Evolutionary conservation across 1,140 invertebrate species (phyloP).

Genomic region (Muscidifurax raptorellus): DNA sequence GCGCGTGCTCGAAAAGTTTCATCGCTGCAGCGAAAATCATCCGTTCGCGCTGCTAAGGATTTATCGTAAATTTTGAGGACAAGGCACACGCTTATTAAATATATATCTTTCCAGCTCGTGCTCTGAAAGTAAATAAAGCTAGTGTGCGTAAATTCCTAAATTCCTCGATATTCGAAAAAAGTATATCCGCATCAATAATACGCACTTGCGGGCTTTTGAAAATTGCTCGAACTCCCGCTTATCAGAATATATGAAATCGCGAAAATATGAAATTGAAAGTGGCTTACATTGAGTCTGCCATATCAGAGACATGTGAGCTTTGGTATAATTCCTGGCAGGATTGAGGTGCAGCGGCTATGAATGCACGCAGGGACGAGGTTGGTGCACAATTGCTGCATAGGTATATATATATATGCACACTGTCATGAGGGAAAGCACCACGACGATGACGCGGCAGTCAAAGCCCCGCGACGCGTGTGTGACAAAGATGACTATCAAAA

Average conservation of each 20-base stretch:
- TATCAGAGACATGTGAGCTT: too few species aligned
- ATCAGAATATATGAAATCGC: too few species aligned
- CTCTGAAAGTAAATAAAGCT: neutral
- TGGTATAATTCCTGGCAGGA: conserved; percentile 11
- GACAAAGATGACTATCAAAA: neutral
- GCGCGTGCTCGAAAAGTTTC: neutral
- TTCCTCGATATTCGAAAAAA: too few species aligned
- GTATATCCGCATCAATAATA: too few species aligned
- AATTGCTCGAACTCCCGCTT: too few species aligned
- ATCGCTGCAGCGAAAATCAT: neutral
- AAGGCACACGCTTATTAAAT: neutral
- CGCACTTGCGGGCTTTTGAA: too few species aligned
- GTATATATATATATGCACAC: neutral
- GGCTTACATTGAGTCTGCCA: too few species aligned
- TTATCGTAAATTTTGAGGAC: neutral
- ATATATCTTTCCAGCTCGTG: neutral
- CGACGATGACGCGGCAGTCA: neutral
- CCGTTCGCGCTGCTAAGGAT: neutral
- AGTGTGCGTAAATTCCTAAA: too few species aligned
- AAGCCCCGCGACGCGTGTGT: neutral
- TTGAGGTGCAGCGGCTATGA: neutral
- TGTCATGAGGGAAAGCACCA: neutral
- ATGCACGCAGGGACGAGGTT: neutral
- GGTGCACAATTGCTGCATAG: neutral
- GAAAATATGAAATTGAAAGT: too few species aligned